Conservation (phyloP, 2,888 invertebrate genomes). For the Belgica antarctica region DNA sequence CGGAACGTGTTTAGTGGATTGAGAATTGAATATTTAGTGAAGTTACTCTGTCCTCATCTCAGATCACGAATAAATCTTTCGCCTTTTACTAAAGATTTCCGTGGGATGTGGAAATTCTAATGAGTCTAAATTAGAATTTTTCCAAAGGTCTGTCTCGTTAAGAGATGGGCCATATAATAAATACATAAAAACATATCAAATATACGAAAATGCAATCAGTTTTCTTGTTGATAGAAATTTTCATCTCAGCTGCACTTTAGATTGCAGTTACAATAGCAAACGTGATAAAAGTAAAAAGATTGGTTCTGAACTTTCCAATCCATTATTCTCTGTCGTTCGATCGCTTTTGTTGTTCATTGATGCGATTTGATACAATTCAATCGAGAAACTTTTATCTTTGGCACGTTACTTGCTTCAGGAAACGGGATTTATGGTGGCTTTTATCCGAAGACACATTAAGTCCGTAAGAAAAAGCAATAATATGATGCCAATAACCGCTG, state of each 20-base stretch:
- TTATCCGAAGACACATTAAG: too few species aligned
- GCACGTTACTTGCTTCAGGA: neutral
- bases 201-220: too few species aligned
- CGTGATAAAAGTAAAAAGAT: too few species aligned
- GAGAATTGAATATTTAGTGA: too few species aligned
- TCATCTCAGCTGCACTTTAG: neutral
- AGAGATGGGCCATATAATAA: neutral
- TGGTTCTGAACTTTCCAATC: conserved; percentile 4
- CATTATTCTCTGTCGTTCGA: neutral
- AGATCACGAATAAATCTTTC: conserved; percentile 15
- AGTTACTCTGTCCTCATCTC: conserved; percentile 2
- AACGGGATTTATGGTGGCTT: neutral
- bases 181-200: neutral
- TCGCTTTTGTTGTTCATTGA: neutral
- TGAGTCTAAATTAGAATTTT: conserved; percentile 30
- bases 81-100: conserved; percentile 41
- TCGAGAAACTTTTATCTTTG: neutral
- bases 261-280: neutral
- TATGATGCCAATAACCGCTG: too few species aligned
- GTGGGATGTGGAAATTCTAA: conserved; percentile 30
- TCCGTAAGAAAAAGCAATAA: too few species aligned
- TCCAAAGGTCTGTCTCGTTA: neutral
- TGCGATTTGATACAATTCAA: neutral
- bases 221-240: neutral
- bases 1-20: too few species aligned